Evolutionary conservation across 2,888 invertebrate species (phyloP), one percentile per base, ranked within the genome.

Genomic region (Phanerotoma sp.): DNA sequence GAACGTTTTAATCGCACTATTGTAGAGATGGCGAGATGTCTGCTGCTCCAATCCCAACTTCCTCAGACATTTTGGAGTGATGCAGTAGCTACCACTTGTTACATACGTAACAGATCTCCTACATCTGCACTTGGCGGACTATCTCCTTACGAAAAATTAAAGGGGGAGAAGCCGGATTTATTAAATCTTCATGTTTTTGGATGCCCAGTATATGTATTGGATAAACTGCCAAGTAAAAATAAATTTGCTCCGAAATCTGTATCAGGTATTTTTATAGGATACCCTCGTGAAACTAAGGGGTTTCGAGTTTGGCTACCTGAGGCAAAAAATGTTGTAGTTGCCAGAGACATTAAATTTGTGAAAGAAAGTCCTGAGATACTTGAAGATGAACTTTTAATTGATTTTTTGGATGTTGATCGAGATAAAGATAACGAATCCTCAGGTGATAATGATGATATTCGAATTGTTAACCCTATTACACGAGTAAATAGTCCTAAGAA

Each of bases 1-100:
- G 73, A 74, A 49, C 35, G 69, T 9, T 64, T 67, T 42, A 59
- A 61, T 16, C 32, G 58, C 11, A 62, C 60, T 7, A 35, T 62
- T 3, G 18, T 59, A 1, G 63, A 72, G 16, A 58, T 56, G 50
- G 63, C 62, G 3, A 53, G 62, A 16, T 62, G 62, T 22, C 9
- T 57, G 22, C 9, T 57, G 4, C 33, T 49, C 5, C 46, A 54
- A 47, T 45, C 49, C 16, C 49, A 42, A 10, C 21, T 56, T 4
- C 45, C 51, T 2, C 25, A 13, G 4, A 4, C 16, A 1, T 56
- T 60, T 49, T 62, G 56, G 60, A 21, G 20, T 40, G 40, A 40
- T 21, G 40, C 20, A 21, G 20, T 21, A 3, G 35, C 15, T 7
- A 25, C 13, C 11, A 25, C 22, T n/a, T 21, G 18, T 16, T 37